Evolutionary conservation across 2,888 invertebrate species (phyloP).

Genomic region (Luperina nickerlii): DNA sequence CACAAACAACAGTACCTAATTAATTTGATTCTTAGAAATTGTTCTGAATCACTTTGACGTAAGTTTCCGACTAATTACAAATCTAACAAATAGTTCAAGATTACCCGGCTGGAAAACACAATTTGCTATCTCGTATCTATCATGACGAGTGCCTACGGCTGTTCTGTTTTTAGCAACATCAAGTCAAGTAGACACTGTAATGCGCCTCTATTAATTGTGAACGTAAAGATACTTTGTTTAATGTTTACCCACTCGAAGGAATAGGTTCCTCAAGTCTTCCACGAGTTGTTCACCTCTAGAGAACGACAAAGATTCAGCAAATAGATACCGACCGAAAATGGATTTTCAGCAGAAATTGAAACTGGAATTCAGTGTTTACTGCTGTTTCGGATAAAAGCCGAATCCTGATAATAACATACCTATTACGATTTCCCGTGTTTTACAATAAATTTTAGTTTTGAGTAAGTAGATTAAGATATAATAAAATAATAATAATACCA

Average conservation of each 20-base stretch:
- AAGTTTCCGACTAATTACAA: conserved; percentile 35
- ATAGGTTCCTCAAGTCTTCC: conserved; percentile 44
- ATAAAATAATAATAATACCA: not conserved
- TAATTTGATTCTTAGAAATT: conserved; percentile 44
- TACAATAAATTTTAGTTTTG: not conserved
- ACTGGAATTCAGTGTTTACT: not conserved
- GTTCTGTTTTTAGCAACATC: conserved; percentile 53
- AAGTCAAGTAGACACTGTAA: conserved; percentile 35
- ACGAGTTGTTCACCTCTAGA: conserved; percentile 58
- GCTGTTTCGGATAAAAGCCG: not conserved
- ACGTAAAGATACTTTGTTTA: conserved; percentile 46
- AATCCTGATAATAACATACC: not conserved
- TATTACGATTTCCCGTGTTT: not conserved
- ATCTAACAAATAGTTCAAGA: conserved; percentile 25
- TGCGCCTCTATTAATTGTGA: conserved; percentile 41
- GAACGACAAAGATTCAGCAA: not conserved
- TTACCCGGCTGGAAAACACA: conserved; percentile 26
- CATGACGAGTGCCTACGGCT: conserved; percentile 13
- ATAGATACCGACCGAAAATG: conserved; percentile 5
- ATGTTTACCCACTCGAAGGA: conserved; percentile 54
- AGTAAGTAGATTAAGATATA: not conserved
- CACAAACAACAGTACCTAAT: conserved; percentile 47
- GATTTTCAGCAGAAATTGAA: not conserved
- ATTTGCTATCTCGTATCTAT: conserved; percentile 11
- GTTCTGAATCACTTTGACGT: conserved; percentile 46